phyloP scores from a whole-genome alignment of 2,797 vertebrate genomes.

The Rhabdomys pumilio region DNA sequence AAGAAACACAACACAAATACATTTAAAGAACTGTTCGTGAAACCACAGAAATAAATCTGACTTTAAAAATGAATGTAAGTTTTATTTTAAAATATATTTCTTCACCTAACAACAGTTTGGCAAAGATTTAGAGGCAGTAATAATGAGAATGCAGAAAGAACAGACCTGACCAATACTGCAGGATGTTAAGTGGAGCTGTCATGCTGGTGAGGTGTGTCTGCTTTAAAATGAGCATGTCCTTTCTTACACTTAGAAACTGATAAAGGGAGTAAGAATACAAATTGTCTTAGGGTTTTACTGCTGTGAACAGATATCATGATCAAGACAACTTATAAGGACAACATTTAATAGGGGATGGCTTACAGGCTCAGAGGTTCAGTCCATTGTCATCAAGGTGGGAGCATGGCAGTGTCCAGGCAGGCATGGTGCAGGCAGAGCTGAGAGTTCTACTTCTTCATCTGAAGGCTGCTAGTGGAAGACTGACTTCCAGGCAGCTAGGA shows the following conservation, averaged over 20 bases:
- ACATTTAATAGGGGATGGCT: neutral
- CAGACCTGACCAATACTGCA: neutral
- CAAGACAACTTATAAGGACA: neutral
- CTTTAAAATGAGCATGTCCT: neutral
- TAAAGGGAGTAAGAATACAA: neutral
- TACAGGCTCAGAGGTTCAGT: neutral
- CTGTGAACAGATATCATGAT: neutral
- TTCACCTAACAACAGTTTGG: neutral
- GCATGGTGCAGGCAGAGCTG: neutral
- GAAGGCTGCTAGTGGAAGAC: neutral
- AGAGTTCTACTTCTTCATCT: neutral
- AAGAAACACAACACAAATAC: constrained; percentile 18
- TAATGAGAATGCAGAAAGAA: neutral
- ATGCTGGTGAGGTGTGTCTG: accelerated
- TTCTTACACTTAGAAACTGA: neutral
- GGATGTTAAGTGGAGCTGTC: neutral
- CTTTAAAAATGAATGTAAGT: neutral
- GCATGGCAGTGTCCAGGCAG: neutral
- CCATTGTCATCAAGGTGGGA: neutral
- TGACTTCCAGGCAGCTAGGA: neutral
- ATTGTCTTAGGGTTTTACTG: neutral
- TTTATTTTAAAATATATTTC: constrained; percentile 1
- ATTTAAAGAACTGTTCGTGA: neutral
- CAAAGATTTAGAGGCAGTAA: constrained; percentile 26
- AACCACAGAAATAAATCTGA: constrained; percentile 31